phyloP scores from a whole-genome alignment of 30 jellyfish, hydroid and myxozoan species.

The Pseudorhiza aurosa region DNA sequence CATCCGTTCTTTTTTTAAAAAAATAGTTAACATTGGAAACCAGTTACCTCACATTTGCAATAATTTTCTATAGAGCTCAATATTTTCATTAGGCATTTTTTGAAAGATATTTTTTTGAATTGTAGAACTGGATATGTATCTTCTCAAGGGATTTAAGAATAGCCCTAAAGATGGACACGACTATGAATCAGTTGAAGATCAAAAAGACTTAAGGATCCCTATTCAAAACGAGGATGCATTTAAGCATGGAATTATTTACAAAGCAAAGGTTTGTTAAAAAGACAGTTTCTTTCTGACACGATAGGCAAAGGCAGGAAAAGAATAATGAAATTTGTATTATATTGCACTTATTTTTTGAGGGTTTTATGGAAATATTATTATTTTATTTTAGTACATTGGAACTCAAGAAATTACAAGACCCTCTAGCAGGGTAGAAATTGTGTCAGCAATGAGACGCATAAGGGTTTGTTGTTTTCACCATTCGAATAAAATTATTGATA shows the following conservation, averaged over 20 bases:
- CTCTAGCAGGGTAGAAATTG: constrained; percentile 90
- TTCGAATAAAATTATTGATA: no score
- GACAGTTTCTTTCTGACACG: background rate
- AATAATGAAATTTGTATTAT: no score
- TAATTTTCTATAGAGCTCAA: no score
- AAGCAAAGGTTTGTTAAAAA: constrained; percentile 87
- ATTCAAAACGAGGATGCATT: constrained; percentile 97
- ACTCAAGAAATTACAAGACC: constrained; percentile 97
- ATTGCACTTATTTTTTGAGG: no score
- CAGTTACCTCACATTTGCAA: no score
- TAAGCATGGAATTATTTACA: constrained; percentile 86
- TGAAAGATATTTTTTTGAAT: no score
- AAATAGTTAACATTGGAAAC: no score
- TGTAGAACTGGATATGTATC: constrained; percentile 44
- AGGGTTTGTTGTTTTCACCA: constrained; percentile 52
- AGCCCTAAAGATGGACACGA: constrained; percentile 43
- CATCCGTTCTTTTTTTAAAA: no score
- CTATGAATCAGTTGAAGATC: constrained; percentile 91
- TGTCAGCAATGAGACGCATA: constrained; percentile 95
- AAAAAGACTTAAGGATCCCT: constrained; percentile 86
- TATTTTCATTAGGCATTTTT: no score
- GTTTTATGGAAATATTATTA: no score
- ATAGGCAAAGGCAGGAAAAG: no score
- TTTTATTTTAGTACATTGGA: constrained; percentile 85
- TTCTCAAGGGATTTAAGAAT: constrained; percentile 66